Evolutionary conservation across 1,140 invertebrate species (phyloP), one percentile per base, ranked within the genome.

Genomic region (Heliothis virescens): DNA sequence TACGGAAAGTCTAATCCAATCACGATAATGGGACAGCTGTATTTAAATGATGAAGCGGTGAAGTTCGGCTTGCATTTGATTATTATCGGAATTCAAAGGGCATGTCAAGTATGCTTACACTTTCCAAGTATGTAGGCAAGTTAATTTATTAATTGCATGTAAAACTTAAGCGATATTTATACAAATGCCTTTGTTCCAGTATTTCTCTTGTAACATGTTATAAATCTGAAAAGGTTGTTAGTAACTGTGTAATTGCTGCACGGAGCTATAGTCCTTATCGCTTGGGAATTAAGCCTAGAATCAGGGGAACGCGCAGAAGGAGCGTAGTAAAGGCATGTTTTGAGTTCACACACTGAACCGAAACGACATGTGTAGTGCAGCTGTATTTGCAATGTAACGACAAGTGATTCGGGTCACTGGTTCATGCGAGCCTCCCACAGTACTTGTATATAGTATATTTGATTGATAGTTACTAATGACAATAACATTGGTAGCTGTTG

Each of bases 261-360:
- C 13, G 12, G 57, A 60, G 57, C 50, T 26, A 63, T 71, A 59
- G 78, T 78, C 80, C 78, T 84, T 87, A 82, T n/a, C 4, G 12
- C 57, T n/a, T 53, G 0, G 79, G 16, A 26, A 74, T 79, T 81
- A 41, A 41, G 82, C 77, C 57, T 77, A 83, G 53, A 76, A 81
- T 84, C 13, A 26, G 21, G 34, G 47, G 7, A 55, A 34, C 12
- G 18, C 21, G 41, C 34, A 10, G 0, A 26, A 71, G 50, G 48
- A 53, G 21, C 9, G 47, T 13, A 29, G 21, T 71, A 71, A 71
- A 11, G 67, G 67, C 13, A 48, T 16, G 21, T 52, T 71, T 55
- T 71, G n/a, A 71, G 13, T 55, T 21, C 21, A 55, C 18, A 79
- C 63, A 29, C 41, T 78, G 29, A 34, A 34, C 50, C 47, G n/a